Conservation (phyloP, 2,888 invertebrate species). For the Watsonalla binaria region DNA sequence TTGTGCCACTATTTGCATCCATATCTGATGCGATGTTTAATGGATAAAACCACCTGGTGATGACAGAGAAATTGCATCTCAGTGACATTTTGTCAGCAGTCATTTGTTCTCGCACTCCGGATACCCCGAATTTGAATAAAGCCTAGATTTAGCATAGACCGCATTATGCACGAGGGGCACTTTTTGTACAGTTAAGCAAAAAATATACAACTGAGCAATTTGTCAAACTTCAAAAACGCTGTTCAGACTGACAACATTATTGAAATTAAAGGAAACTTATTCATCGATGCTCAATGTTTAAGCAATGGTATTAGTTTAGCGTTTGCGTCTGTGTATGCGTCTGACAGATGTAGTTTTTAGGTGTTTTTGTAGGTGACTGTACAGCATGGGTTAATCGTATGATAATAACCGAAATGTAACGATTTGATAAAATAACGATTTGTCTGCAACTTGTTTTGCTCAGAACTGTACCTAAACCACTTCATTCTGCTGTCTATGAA, state of each 20-base stretch:
- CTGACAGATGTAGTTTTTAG: conserved; percentile 5
- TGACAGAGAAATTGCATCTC: conserved; percentile 65
- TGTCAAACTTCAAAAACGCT: conserved; percentile 3
- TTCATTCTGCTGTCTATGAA: too few species aligned
- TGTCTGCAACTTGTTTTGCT: conserved; percentile 45
- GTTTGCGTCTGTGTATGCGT: background rate
- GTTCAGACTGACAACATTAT: conserved; percentile 1
- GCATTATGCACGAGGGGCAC: conserved; percentile 21
- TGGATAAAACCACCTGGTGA: conserved; percentile 71
- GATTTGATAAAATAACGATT: conserved; percentile 37
- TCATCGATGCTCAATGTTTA: background rate
- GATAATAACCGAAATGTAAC: conserved; percentile 35
- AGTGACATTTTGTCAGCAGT: conserved; percentile 63
- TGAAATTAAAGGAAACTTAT: background rate
- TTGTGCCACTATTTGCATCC: conserved; percentile 30
- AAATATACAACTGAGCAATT: conserved; percentile 2
- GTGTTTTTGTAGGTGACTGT: conserved; percentile 30
- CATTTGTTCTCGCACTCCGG: conserved; percentile 52
- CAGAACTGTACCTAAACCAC: conserved; percentile 16
- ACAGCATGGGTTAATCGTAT: conserved; percentile 46
- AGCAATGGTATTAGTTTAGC: background rate
- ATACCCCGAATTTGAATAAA: conserved; percentile 60
- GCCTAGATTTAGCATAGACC: conserved; percentile 39
- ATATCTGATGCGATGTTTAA: conserved; percentile 59
- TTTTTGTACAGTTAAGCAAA: conserved; percentile 14